Conservation (phyloP, 2,797 vertebrate genomes). For the Bovichtus variegatus region DNA sequence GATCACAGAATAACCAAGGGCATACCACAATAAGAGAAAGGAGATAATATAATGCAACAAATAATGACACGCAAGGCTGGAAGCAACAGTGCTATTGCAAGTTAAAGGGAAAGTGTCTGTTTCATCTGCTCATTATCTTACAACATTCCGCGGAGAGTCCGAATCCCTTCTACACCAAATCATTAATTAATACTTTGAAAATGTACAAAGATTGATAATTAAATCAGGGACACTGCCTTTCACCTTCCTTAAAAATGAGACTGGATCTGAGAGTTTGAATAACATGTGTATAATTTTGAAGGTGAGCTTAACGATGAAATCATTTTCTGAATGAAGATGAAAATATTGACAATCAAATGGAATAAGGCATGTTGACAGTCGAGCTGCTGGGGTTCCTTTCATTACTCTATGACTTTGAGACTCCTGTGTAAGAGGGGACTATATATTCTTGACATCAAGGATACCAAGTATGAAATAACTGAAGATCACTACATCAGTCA, state of each 20-base stretch:
- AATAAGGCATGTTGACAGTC: conserved; percentile 23
- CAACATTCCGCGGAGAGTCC: conserved; percentile 41
- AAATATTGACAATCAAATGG: conserved; percentile 29
- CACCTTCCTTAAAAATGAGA: conserved; percentile 13
- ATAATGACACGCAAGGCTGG: conserved; percentile 29
- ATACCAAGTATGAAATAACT: conserved; percentile 2
- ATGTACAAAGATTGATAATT: conserved; percentile 28
- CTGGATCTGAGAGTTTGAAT: conserved; percentile 22
- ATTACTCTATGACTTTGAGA: conserved; percentile 14
- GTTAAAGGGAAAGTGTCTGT: conserved; percentile 42
- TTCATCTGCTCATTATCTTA: conserved; percentile 63
- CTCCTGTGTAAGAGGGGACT: not conserved
- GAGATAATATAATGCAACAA: conserved; percentile 36
- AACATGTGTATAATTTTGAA: conserved; percentile 1
- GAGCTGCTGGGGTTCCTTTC: conserved; percentile 11
- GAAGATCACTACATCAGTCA: conserved; percentile 5
- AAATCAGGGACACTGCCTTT: conserved; percentile 18
- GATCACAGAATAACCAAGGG: conserved; percentile 36
- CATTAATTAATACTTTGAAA: conserved; percentile 39
- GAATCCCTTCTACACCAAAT: conserved; percentile 43
- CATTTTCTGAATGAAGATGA: conserved; percentile 23
- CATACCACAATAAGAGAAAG: conserved; percentile 30
- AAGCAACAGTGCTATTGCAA: conserved; percentile 23
- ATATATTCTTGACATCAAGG: conserved; percentile 35
- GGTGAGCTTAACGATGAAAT: conserved; percentile 19